phyloP scores from a whole-genome alignment of 2,797 vertebrate species.

The Aythya fuligula region DNA sequence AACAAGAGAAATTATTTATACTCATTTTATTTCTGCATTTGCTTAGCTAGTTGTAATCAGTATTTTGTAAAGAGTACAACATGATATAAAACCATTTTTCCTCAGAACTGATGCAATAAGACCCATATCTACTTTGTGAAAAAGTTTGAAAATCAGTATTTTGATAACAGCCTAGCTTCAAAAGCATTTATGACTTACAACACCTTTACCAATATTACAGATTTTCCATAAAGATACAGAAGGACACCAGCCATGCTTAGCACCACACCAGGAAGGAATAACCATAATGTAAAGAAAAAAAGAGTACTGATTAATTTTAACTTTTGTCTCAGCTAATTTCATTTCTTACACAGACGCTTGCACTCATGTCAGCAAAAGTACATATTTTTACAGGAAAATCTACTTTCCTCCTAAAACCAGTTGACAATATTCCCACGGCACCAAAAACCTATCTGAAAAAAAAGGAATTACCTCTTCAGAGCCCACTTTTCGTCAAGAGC shows the following conservation, averaged over 20 bases:
- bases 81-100: not conserved
- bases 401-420: not conserved
- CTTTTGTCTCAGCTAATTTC: slow-evolving; percentile 1
- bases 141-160: not conserved
- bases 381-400: not conserved
- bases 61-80: not conserved
- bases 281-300: not conserved
- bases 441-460: not conserved
- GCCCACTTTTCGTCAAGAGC: not conserved
- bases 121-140: not conserved
- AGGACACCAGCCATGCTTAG: not conserved
- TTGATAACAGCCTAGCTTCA: not conserved
- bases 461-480: not conserved
- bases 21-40: not conserved
- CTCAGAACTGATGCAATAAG: not conserved
- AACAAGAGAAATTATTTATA: not conserved
- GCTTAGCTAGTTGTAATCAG: not conserved
- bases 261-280: not conserved
- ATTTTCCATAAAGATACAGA: not conserved
- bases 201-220: not conserved
- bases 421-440: not conserved
- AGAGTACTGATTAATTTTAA: not conserved
- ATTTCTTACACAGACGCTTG: not conserved
- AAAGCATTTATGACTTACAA: not conserved
- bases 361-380: not conserved